These are phyloP conservation scores for Idaea dimidiata DNA, from an alignment of 2,888 invertebrate species.

Conservation along the genomic window DNA sequence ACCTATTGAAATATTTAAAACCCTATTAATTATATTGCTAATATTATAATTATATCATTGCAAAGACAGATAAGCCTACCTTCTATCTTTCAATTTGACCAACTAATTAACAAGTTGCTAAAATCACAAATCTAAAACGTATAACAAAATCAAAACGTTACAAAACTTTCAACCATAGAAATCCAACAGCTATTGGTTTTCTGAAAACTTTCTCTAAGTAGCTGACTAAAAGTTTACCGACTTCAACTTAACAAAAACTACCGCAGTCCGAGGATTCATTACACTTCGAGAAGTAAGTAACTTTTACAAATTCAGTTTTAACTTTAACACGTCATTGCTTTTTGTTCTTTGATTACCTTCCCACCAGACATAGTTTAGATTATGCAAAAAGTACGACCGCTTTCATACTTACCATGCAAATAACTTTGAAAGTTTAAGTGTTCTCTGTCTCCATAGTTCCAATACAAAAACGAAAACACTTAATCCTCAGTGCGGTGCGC, in stretches of 20 bases:
- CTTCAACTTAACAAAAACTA: conserved; percentile 32
- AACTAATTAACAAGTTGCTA: too few relatives aligned
- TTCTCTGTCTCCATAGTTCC: conserved; percentile 56
- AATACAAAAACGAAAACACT: conserved; percentile 36
- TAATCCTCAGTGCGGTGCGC: conserved; percentile 46
- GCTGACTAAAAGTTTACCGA: conserved; percentile 43
- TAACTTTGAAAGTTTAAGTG: conserved; percentile 45
- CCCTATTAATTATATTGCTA: too few relatives aligned
- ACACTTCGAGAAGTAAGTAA: conserved; percentile 32
- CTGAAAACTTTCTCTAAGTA: conserved; percentile 41
- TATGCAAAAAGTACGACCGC: conserved; percentile 10
- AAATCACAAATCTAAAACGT: not conserved
- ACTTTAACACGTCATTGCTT: not conserved
- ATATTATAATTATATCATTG: too few relatives aligned
- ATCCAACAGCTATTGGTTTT: conserved; percentile 38
- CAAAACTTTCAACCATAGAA: conserved; percentile 32
- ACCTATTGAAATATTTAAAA: too few relatives aligned
- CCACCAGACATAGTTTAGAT: conserved; percentile 21
- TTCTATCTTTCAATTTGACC: too few relatives aligned
- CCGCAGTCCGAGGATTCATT: conserved; percentile 36
- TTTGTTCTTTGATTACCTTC: not conserved
- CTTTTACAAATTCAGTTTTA: conserved; percentile 22
- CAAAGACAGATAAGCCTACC: too few relatives aligned
- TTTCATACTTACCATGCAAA: conserved; percentile 47
- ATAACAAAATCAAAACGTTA: conserved; percentile 5